Percentiles rank a stretch among this genome's conserved stretches.
Evolutionary conservation across 2,113 vertebrate genomes (phyloP).

Genomic region (Eulemur macaco): DNA sequence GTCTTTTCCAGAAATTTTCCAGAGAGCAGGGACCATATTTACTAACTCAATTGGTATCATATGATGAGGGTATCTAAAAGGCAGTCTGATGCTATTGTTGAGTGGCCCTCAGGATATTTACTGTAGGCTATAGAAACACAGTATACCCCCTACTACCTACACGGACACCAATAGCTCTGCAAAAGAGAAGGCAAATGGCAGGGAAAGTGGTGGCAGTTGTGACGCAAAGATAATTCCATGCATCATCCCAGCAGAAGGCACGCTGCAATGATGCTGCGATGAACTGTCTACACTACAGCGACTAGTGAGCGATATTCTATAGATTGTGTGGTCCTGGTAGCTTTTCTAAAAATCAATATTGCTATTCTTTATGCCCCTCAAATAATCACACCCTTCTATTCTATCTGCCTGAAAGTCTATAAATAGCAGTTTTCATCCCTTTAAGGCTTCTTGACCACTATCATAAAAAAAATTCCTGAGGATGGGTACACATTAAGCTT

Average conservation of each 20-base stretch:
- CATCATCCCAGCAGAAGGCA: not conserved
- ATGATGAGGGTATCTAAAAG: not conserved
- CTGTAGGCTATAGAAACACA: not conserved
- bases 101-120: not conserved
- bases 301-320: not conserved
- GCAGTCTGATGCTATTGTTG: not conserved
- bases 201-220: not conserved
- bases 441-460: not conserved
- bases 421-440: not conserved
- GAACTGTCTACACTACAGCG: too few relatives aligned
- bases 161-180: not conserved
- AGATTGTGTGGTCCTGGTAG: not conserved
- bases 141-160: not conserved
- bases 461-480: not conserved
- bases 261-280: not conserved
- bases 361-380: not conserved
- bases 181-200: not conserved
- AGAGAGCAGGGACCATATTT: not conserved
- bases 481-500: not conserved
- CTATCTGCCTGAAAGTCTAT: not conserved
- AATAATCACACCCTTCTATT: not conserved
- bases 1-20: not conserved
- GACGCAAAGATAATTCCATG: not conserved
- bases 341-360: constrained; percentile 12
- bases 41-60: not conserved